Percentiles rank a stretch among this genome's conserved stretches.
Conservation (phyloP, 2,888 invertebrate species). For the Parnassius mnemosyne region DNA sequence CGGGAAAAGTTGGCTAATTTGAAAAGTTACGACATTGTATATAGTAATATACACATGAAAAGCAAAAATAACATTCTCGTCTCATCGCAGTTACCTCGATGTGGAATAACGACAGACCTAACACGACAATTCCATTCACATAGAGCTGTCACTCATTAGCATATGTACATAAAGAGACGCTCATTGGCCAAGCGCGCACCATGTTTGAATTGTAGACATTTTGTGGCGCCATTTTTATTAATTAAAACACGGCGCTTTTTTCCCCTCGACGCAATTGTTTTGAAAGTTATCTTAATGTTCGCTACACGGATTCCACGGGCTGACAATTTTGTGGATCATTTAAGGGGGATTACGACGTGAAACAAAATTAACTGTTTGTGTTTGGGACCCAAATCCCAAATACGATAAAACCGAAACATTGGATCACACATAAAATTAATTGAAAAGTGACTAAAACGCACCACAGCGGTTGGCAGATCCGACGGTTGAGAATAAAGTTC, state of each 20-base stretch:
- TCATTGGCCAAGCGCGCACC: constrained; percentile 56
- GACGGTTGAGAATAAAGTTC: too few relatives aligned
- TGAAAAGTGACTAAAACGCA: too few relatives aligned
- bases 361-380: constrained; percentile 29
- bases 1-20: constrained; percentile 33
- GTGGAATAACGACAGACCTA: constrained; percentile 65
- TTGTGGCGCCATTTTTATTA: constrained; percentile 70
- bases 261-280: constrained; percentile 45
- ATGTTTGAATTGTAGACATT: constrained; percentile 66
- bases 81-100: constrained; percentile 45
- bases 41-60: constrained; percentile 36
- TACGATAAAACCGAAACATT: neutral
- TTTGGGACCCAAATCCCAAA: constrained; percentile 7
- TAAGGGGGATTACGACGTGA: constrained; percentile 13
- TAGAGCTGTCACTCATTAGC: constrained; percentile 75
- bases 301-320: constrained; percentile 37
- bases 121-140: constrained; percentile 77
- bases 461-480: too few relatives aligned
- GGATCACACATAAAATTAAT: neutral
- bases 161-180: constrained; percentile 71
- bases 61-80: constrained; percentile 59
- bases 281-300: constrained; percentile 52
- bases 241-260: constrained; percentile 58
- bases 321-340: constrained; percentile 33
- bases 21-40: constrained; percentile 33